These are phyloP conservation scores for Otus sunia DNA, from an alignment of 2,113 vertebrate genomes.

Conservation along the genomic window DNA sequence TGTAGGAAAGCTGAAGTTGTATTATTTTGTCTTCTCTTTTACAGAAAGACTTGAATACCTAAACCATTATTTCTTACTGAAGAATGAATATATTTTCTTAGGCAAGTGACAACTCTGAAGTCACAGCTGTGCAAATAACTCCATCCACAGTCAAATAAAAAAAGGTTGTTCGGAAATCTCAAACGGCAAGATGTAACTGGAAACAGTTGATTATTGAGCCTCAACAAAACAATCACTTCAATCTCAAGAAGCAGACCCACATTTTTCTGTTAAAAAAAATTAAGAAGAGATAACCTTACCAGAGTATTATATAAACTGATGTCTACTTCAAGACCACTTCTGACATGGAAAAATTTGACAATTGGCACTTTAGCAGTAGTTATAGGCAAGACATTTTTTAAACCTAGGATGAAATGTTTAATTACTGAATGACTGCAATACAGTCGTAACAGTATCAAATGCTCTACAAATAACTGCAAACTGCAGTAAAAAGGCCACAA, in stretches of 20 bases:
- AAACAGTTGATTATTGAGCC: neutral
- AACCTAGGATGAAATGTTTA: conserved; percentile 71
- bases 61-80: neutral
- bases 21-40: neutral
- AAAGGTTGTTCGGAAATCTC: neutral
- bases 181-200: neutral
- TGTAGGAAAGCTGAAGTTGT: neutral
- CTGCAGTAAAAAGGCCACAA: neutral
- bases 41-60: neutral
- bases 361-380: conserved; percentile 96
- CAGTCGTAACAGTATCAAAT: neutral
- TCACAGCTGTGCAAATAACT: neutral
- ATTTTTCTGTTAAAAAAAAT: neutral
- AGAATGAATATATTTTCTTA: neutral
- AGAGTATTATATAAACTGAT: conserved; percentile 96
- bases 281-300: conserved; percentile 71
- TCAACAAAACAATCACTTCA: neutral
- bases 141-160: neutral
- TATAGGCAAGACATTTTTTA: conserved; percentile 92
- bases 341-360: conserved; percentile 91
- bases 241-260: neutral
- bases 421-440: neutral
- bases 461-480: neutral
- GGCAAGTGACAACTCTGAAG: neutral
- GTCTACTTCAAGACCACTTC: conserved; percentile 92